Evolutionary conservation across 2,797 vertebrate species (phyloP).

Genomic region (Naso thynnoides): DNA sequence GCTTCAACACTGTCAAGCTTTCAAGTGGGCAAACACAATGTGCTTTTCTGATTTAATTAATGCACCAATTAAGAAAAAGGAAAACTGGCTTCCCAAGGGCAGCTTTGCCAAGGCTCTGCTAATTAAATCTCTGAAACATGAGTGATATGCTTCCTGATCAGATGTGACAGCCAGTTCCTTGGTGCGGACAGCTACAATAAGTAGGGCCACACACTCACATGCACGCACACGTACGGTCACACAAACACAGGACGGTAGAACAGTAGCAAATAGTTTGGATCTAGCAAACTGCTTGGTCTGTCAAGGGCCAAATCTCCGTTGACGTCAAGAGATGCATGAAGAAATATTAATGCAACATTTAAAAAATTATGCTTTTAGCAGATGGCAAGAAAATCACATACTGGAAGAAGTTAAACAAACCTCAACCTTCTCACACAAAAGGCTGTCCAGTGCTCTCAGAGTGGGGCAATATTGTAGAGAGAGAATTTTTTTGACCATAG

Average conservation of each 20-base stretch:
- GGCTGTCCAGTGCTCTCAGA: too few relatives aligned
- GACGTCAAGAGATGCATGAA: background rate
- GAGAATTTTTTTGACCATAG: too few relatives aligned
- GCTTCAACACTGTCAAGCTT: constrained; percentile 61
- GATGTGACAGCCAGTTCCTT: constrained; percentile 77
- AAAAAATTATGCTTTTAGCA: too few relatives aligned
- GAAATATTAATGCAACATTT: background rate
- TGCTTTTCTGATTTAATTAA: constrained; percentile 85
- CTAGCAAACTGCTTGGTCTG: background rate
- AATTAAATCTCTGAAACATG: constrained; percentile 84
- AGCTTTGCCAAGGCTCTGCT: constrained; percentile 71
- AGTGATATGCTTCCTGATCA: constrained; percentile 83
- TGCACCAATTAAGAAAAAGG: constrained; percentile 85
- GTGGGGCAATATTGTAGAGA: too few relatives aligned
- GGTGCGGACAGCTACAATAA: constrained; percentile 62
- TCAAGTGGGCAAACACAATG: constrained; percentile 78
- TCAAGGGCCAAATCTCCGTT: constrained; percentile 4
- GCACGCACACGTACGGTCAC: background rate
- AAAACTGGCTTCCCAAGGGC: constrained; percentile 85
- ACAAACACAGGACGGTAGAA: constrained; percentile 5
- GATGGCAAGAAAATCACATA: too few relatives aligned
- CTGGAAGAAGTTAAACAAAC: too few relatives aligned
- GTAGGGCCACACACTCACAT: constrained; percentile 26
- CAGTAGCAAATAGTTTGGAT: background rate
- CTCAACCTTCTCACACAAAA: too few relatives aligned